Evolutionary conservation across 2,113 vertebrate genomes (phyloP), one percentile per base, ranked within the genome.

Genomic region (Crotalus viridis): DNA sequence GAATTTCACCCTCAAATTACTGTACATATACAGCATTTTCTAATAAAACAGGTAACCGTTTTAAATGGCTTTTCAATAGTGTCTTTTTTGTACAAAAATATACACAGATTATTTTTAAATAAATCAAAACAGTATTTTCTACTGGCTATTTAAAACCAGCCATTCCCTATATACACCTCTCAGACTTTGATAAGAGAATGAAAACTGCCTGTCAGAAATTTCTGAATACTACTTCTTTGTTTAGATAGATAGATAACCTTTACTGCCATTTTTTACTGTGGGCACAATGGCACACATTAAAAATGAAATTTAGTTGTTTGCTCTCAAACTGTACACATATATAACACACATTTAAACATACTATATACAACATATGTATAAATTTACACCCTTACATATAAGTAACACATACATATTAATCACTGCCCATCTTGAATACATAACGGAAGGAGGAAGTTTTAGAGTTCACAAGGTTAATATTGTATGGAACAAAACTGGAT

Each of bases 21-120:
- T n/a, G 24, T 26, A 61, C 33, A 94, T 24, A 28, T 52, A 46
- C 88, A 94, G 96, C 94, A 95, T 93, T 61, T 91, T 95, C 91
- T 86, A 95, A 92, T 87, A 94, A 96, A 96, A 95, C 10, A 93
- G 87, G 56, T 24, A 91, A 92, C 22, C 39, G 91, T 86, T 95
- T 94, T 92, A 94, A 95, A 92, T 88, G 1, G 51, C 22, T 87
- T 51, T 87, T 59, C 55, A 87, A 54, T 17, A 1, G 28, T 87
- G 26, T 39, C 64, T 81, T 39, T 33, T 81, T 17, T 39, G 15
- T 21, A 39, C 6, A 39, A 7, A 74, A 81, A 81, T 74, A 39
- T 81, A 39, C 17, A 81, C 17, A 8, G 17, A 81, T 33, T 39
- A 19, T 8, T 81, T 8, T 81, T 39, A 6, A 81, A 81, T 81